Percentiles rank a stretch among this genome's conserved stretches.
These are phyloP conservation scores for Axis porcinus DNA, from an alignment of 2,113 vertebrate genomes.

Conservation along the genomic window DNA sequence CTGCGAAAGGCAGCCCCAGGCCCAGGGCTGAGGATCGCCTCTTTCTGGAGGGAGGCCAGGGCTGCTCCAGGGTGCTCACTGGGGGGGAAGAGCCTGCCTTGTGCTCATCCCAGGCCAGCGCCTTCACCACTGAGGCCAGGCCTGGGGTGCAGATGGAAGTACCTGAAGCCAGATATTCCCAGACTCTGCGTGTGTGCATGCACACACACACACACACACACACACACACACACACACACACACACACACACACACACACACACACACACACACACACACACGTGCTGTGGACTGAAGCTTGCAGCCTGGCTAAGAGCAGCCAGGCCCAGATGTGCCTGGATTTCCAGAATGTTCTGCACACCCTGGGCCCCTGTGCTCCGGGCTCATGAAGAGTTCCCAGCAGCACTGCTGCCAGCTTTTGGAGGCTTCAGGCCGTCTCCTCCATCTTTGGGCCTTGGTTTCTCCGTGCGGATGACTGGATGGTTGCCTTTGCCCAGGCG, in stretches of 20 bases:
- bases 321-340: neutral
- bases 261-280: accelerated
- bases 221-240: accelerated
- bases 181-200: accelerated
- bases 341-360: neutral
- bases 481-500: neutral
- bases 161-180: neutral
- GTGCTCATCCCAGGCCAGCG: accelerated
- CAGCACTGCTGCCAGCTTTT: neutral
- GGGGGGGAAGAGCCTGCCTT: neutral
- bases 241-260: neutral
- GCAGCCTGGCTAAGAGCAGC: no score
- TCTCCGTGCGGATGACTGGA: neutral
- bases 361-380: neutral
- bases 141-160: neutral
- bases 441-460: neutral
- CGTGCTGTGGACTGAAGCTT: neutral
- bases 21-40: neutral
- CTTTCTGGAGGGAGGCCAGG: neutral
- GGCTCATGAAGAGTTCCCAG: neutral
- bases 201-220: neutral
- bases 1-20: neutral
- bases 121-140: neutral
- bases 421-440: neutral
- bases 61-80: neutral